Base-by-base conservation (phyloP, 2,113 vertebrate genomes). In the Echinops telfairi region DNA sequence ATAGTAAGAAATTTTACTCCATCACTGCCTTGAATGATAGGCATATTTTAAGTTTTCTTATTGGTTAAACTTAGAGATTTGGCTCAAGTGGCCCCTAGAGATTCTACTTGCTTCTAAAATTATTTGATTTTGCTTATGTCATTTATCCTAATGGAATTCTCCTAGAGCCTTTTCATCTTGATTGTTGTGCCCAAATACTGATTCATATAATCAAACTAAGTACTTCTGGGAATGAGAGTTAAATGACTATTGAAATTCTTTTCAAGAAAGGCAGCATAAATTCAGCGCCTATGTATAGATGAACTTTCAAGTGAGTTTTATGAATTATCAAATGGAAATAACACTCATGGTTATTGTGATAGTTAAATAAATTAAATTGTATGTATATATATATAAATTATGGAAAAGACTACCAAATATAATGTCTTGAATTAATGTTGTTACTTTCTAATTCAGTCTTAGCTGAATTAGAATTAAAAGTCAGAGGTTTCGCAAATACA, bases 401-500 rank as follows among this genome's bases (percentile, higher is more conserved):
- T 53, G 47, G 47, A 11, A 53, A 53, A 53, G 9, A 53, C 12
- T 53, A 14, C 47, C 12, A 14, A 53, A 53, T 53, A 53, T 53
- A 53, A 53, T 53, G 47, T 53, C 47, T 53, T 53, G 6, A 53
- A 53, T 53, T 53, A 53, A 53, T 53, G 12, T 14, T 53, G 47
- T 53, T 53, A 14, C 47, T 53, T 53, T 53, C 47, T 53, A 53
- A 53, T 53, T 53, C 10, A 70, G 16, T 10, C n/a, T 47, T 43
- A 66, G 23, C 29, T 92, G 66, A 92, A n/a, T 89, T 77, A 81
- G 78, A 80, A 73, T 66, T 6, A 90, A 76, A 77, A 86, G 31
- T 91, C 36, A 92, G 36, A 53, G 84, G 75, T 86, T 84, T 88
- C 20, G 22, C 90, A 84, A 76, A 75, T 53, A 82, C 75, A 60